Evolutionary conservation across 1,140 invertebrate genomes (phyloP), one percentile per base, ranked within the genome.

Genomic region (Caerostris extrusa): DNA sequence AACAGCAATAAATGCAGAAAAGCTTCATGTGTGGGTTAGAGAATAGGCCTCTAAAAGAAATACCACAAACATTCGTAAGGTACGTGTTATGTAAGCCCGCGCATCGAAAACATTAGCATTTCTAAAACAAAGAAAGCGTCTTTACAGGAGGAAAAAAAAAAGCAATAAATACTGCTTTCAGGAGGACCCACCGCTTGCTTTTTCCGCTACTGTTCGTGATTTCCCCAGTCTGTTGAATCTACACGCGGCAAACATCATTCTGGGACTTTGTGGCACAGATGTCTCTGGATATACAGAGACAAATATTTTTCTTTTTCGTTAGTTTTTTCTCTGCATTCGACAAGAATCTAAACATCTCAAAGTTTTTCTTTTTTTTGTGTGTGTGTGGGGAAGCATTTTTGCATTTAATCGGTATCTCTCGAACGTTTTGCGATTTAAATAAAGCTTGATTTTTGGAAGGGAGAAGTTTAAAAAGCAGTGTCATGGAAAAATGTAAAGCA

Each of bases 261-360:
- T 17, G 71, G 34, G 71, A 77, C 50, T 77, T 77, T 77, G 53
- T 77, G 71, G 71, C 71, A 77, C 71, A 77, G 71, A 77, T 77
- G 71, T 77, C 50, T 50, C 34, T 77, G 8, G 10, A 53, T 2
- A 7, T 12, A 50, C 71, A 14, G 8, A 77, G 50, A 53, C 71
- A 77, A 77, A 77, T 77, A 77, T 77, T 3, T 34, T 34, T 34
- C 34, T 77, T 34, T 34, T 34, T 34, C 34, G 34, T 34, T 34
- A 34, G 34, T 50, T 12, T 34, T 12, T 77, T 77, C 34, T 53
- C 53, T 8, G 14, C 53, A 77, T 77, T 77, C 71, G 12, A 77
- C 0, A 77, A 10, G 34, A 53, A 77, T 53, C 34, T 34, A 34
- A 34, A 34, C 0, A 34, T 34, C 34, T 34, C 2, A 34, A 34